Evolutionary conservation across 2,888 invertebrate species (phyloP), one percentile per base, ranked within the genome.

Genomic region (Tortricodes alternella): DNA sequence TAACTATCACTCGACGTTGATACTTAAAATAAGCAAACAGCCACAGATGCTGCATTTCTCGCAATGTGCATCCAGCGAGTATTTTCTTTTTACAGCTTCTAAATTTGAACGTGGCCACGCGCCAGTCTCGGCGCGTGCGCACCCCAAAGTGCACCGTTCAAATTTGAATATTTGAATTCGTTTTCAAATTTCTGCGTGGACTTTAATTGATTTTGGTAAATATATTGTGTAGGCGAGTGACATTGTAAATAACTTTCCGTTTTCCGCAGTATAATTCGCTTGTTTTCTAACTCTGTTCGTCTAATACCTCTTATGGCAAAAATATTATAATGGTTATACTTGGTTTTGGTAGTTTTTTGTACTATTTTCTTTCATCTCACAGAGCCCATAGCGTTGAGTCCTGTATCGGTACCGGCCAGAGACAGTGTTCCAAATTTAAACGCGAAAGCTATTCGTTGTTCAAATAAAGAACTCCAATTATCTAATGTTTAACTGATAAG

Each of bases 51-150:
- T 83, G 88, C 88, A 84, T 87, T 84, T 86, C 86, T 83, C 76
- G 84, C 83, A 76, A 79, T 84, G 83, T 84, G 85, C 88, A 80
- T 80, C 75, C 77, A 83, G 73, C 71, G 71, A 70, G 70, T 68
- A 69, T 76, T 74, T 77, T 80, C 80, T 82, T 82, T 84, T 80
- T 80, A 83, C 73, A 70, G 78, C 74, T 80, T 89, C 90, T 89
- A 89, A 86, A 73, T 89, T 85, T 80, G 87, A 82, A 83, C 80
- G 82, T 82, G 83, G 82, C 80, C 80, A 78, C 87, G 82, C 78
- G 87, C 87, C 88, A 89, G 88, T 89, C 74, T 70, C 75, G 69
- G 74, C 83, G 79, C 79, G 81, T 74, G 75, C 73, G 79, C 83
- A 72, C 73, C 71, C 74, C 73, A 73, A 71, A 76, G 80, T 78